Conservation (phyloP, 1,140 invertebrate species). For the Zophobas morio region DNA sequence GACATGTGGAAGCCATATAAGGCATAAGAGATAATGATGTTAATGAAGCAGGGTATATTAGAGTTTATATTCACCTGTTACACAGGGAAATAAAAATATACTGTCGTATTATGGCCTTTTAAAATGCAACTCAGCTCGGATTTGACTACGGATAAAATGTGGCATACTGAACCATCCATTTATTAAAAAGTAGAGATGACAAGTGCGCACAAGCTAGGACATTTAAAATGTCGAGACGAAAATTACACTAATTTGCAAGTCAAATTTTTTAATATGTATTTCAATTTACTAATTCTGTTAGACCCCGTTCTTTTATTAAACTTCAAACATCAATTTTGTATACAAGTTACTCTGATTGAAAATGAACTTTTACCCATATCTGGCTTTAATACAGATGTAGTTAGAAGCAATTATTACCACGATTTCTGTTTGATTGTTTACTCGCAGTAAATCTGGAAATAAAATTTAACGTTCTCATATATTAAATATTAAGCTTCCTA, state of each 20-base stretch:
- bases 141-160: background rate
- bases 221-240: conserved; percentile 3
- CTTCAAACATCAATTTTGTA: conserved; percentile 19
- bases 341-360: conserved; percentile 22
- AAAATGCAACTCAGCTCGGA: background rate
- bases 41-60: conserved; percentile 15
- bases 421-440: background rate
- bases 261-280: conserved; percentile 32
- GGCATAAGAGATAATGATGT: conserved; percentile 37
- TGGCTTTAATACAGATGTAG: conserved; percentile 15
- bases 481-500: background rate
- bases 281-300: conserved; percentile 25
- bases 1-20: background rate
- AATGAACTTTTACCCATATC: conserved; percentile 7
- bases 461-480: background rate
- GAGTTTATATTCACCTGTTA: conserved; percentile 22
- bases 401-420: conserved; percentile 1
- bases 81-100: conserved; percentile 21
- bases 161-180: background rate
- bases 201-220: conserved; percentile 8
- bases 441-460: background rate
- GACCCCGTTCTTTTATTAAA: conserved; percentile 28
- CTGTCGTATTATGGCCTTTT: conserved; percentile 3
- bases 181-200: conserved; percentile 10
- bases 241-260: conserved; percentile 25